Evolutionary conservation across 2,888 invertebrate species (phyloP).

Genomic region (Parapristionchus giblindavisi): DNA sequence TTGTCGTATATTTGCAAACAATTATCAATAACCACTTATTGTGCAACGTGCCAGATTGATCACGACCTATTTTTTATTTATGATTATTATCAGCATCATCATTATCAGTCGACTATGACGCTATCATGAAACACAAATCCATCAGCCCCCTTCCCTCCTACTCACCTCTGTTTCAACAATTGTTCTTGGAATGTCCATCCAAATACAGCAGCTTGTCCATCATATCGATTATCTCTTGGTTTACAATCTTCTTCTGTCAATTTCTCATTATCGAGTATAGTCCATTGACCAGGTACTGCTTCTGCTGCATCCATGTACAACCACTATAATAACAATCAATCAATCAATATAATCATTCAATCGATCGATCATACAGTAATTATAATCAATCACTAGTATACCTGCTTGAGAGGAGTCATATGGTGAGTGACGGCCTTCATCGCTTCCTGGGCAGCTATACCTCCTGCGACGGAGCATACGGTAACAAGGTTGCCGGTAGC

Average conservation of each 20-base stretch:
- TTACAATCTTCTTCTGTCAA: slow-evolving; percentile 80
- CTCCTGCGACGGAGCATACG: slow-evolving; percentile 84
- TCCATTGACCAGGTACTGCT: slow-evolving; percentile 81
- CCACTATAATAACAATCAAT: slow-evolving; percentile 37
- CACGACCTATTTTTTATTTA: too few relatives aligned
- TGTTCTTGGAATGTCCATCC: slow-evolving; percentile 88
- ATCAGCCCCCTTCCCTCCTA: background rate
- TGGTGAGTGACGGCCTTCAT: slow-evolving; percentile 78
- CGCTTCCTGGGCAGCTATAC: slow-evolving; percentile 94
- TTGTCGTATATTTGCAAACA: too few relatives aligned
- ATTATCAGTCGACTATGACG: too few relatives aligned
- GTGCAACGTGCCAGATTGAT: too few relatives aligned
- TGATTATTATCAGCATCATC: too few relatives aligned
- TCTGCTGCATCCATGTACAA: slow-evolving; percentile 82
- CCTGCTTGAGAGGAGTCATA: slow-evolving; percentile 67
- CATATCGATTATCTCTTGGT: slow-evolving; percentile 76
- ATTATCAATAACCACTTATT: too few relatives aligned
- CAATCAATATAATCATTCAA: too few relatives aligned
- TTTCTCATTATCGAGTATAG: slow-evolving; percentile 48
- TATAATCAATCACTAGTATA: too few relatives aligned
- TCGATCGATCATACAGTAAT: too few relatives aligned
- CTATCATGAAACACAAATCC: too few relatives aligned
- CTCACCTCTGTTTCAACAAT: slow-evolving; percentile 80
- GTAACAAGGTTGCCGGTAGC: slow-evolving; percentile 78
- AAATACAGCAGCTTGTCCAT: slow-evolving; percentile 91